Percentiles rank a stretch among this genome's conserved stretches.
Conservation (phyloP, 2,797 vertebrate genomes). For the Eurystomus glaucurus region DNA sequence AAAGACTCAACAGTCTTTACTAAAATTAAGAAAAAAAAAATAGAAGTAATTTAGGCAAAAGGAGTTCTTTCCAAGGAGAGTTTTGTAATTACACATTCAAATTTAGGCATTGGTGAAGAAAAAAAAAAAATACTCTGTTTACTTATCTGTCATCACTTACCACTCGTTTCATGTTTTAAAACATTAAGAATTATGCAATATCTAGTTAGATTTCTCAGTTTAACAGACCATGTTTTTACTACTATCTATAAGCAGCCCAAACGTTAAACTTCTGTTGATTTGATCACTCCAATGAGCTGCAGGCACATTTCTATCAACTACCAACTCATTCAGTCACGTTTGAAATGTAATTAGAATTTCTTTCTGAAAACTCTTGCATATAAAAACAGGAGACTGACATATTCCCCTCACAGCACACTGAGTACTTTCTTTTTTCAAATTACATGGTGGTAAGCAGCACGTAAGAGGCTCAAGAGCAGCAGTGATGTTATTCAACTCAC, state of each 20-base stretch:
- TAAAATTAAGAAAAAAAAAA: neutral
- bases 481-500: neutral
- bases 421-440: neutral
- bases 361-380: neutral
- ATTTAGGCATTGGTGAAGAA: neutral
- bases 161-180: neutral
- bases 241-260: neutral
- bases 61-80: neutral
- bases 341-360: neutral
- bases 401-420: neutral
- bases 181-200: neutral
- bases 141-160: neutral
- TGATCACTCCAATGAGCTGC: neutral
- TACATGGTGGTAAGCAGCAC: neutral
- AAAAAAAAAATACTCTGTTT: neutral
- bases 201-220: neutral
- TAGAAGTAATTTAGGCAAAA: neutral
- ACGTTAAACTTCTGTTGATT: neutral
- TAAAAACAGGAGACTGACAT: neutral
- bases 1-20: neutral
- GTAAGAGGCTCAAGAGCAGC: neutral
- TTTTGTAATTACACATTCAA: neutral
- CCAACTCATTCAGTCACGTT: neutral
- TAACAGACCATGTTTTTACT: neutral
- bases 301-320: neutral